These are phyloP conservation scores for Diplazon laetatorius DNA, from an alignment of 2,888 invertebrate species.

Conservation along the genomic window DNA sequence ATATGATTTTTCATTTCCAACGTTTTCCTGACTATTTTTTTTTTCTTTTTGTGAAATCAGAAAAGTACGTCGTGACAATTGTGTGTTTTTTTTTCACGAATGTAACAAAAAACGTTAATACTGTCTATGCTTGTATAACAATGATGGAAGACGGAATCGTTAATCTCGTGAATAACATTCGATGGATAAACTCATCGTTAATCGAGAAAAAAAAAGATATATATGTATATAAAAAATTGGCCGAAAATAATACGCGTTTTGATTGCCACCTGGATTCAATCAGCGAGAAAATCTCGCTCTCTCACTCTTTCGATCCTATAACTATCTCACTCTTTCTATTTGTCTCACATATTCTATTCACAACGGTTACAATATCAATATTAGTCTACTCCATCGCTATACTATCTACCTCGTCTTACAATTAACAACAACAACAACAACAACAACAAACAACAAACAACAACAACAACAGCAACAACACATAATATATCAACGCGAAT, in stretches of 20 bases:
- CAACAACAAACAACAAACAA: conserved; percentile 81
- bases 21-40: too few relatives aligned
- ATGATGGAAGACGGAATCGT: conserved; percentile 50
- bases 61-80: neutral
- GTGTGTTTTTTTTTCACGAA: neutral
- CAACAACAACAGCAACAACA: conserved; percentile 82
- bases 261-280: conserved; percentile 27
- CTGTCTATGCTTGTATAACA: conserved; percentile 34
- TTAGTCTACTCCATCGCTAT: conserved; percentile 57
- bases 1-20: too few relatives aligned
- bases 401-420: conserved; percentile 67
- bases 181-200: neutral
- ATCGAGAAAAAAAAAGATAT: neutral
- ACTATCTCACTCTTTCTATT: neutral
- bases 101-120: conserved; percentile 13
- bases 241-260: conserved; percentile 47
- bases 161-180: conserved; percentile 22
- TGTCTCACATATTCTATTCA: conserved; percentile 57
- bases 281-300: neutral
- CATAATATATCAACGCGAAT: conserved; percentile 80
- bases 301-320: conserved; percentile 13
- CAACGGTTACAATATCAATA: conserved; percentile 62
- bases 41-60: conserved; percentile 1
- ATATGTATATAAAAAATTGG: conserved; percentile 56
- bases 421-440: conserved; percentile 82